Evolutionary conservation across 2,113 vertebrate species (phyloP), one percentile per base, ranked within the genome.

Genomic region (Takifugu bimaculatus): DNA sequence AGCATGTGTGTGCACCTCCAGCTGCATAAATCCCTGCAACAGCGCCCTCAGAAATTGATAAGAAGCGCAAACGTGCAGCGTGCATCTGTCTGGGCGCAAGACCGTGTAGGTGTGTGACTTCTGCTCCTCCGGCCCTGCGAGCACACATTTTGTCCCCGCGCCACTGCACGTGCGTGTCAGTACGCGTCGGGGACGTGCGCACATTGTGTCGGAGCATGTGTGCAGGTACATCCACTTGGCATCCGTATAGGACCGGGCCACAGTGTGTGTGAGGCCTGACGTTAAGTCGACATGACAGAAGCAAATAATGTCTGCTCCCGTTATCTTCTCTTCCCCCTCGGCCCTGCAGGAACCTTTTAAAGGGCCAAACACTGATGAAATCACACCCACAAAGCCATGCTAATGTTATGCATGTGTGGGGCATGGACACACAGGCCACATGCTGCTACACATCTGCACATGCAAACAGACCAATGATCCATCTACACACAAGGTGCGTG

Each of bases 271-370:
- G 85, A 85, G 80, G 66, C 54, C 52, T 88, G 92, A 92, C 39
- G 65, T 78, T 92, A 91, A 92, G 65, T 59, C 69, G 68, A 91
- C 74, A 85, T 87, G 89, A 90, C 91, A 91, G 88, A 86, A 90
- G 87, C 86, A 91, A 90, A 91, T 90, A 89, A 91, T 85, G 89
- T 91, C 88, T 89, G 86, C 90, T 91, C 88, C 83, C 69, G 78
- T 90, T 89, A 82, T 84, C 84, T 86, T 84, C 74, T 87, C 80
- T 83, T 79, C 78, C 80, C 84, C 86, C 79, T 75, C 78, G 74
- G 84, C 88, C 79, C 83, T 29, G 82, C 86, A 85, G 85, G 80
- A 89, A 82, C 78, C 84, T 87, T 86, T 91, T 90, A 90, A 91
- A 89, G 89, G 84, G 86, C 80, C 87, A 84, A 88, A 76, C 80